Evolutionary conservation across 30 jellyfish, hydroid and myxozoan species (phyloP), one percentile per base, ranked within the genome.

Genomic region (Cassiopea andromeda): DNA sequence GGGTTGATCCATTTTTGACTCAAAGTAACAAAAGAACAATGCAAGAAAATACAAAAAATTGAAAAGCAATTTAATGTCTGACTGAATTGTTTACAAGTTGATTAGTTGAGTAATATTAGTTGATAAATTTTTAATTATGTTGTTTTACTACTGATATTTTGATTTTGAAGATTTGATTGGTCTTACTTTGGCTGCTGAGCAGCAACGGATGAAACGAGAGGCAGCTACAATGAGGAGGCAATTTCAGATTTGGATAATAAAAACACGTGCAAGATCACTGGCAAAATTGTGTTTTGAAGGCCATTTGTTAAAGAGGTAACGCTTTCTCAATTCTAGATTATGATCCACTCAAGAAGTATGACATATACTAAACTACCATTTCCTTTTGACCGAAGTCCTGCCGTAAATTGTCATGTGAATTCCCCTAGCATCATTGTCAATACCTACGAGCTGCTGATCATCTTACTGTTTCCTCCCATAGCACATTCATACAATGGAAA

Each of bases 261-360:
- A 86, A 48, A 86, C 89, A 19, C 64, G 93, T 45, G 93, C 88
- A 46, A 80, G 88, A 46, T 44, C 85, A 3, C 48, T 86, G 48
- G 93, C 93, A 46, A 86, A 77, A 58, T 60, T 73, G 85, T 86
- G 93, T 57, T 86, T 86, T 58, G 82, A 86, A 50, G 78, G 93
- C 19, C 87, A 86, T 46, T 69, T 86, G 60, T 64, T 88, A 50
- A 80, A 80, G 67, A 78, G 95, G 95, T 88, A 61, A 6, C 73
- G 3, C 73, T 61, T 61, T 5, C 64, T 50, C 64, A 2, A 50
- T 50, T 5, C 9, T 50, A 50, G 64, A 50, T 50, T 50, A 50
- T 50, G 8, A 50, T 50, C 64, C 64, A 50, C 64, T 2, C 9
- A 2, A 50, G 64, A 50, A 50, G 5, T 50, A 9, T 50, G 64